phyloP scores from a whole-genome alignment of 2,888 invertebrate genomes.

The Apomyelois bistriatella region DNA sequence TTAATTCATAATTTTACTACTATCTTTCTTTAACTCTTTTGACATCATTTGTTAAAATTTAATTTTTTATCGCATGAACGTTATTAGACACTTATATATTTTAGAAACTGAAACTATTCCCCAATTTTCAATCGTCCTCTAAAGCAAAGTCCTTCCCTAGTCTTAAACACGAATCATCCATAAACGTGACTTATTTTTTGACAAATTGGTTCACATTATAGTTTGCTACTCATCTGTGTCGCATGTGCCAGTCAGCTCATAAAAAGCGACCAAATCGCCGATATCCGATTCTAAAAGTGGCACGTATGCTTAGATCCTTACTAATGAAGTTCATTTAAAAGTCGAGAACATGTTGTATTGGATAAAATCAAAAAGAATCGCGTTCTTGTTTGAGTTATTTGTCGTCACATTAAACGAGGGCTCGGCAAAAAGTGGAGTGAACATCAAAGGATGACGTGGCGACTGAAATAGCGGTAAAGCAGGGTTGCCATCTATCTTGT shows the following conservation, averaged over 20 bases:
- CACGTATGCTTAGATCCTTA: constrained; percentile 35
- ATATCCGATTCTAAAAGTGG: background rate
- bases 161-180: background rate
- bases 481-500: constrained; percentile 25
- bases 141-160: background rate
- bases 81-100: no score
- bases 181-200: background rate
- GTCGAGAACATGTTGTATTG: constrained; percentile 51
- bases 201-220: background rate
- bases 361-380: constrained; percentile 69
- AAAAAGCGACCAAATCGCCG: background rate
- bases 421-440: constrained; percentile 66
- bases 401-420: constrained; percentile 76
- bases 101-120: background rate
- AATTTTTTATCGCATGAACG: no score
- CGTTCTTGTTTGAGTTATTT: constrained; percentile 73
- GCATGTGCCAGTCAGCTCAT: background rate
- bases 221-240: background rate
- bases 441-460: constrained; percentile 73
- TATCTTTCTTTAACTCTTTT: no score
- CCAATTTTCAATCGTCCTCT: background rate
- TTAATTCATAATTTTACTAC: no score
- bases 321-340: constrained; percentile 71
- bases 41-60: no score
- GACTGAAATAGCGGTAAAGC: constrained; percentile 65